Percentiles rank a stretch among this genome's conserved stretches.
Conservation (phyloP, 2,113 vertebrate genomes). For the Carassius auratus region DNA sequence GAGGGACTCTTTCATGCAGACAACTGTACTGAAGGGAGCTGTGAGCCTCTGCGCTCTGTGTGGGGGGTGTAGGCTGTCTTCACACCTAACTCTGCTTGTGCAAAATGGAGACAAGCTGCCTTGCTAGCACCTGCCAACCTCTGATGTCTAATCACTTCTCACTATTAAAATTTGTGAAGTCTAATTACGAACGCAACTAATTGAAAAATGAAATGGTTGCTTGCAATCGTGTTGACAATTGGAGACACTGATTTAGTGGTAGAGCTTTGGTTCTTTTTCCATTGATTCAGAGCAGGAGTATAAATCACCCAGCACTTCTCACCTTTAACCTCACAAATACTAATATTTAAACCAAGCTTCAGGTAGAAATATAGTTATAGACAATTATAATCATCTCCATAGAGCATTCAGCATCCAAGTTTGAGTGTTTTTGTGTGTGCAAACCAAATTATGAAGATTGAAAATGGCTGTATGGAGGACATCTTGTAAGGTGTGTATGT, state of each 20-base stretch:
- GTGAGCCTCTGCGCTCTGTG: conserved; percentile 66
- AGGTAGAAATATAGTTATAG: not conserved
- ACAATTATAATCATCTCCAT: conserved; percentile 8
- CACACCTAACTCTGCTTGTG: conserved; percentile 67
- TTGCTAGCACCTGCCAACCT: conserved; percentile 67
- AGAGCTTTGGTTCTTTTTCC: conserved; percentile 38
- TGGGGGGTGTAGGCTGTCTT: conserved; percentile 60
- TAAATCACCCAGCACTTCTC: conserved; percentile 12
- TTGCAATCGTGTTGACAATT: conserved; percentile 61
- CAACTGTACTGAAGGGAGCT: conserved; percentile 70
- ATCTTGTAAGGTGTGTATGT: conserved; percentile 75
- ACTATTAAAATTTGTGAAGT: conserved; percentile 71
- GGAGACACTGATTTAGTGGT: conserved; percentile 59
- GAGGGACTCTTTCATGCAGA: conserved; percentile 51
- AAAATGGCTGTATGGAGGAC: conserved; percentile 71
- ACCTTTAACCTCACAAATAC: conserved; percentile 27
- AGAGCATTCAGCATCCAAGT: conserved; percentile 6
- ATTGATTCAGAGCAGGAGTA: conserved; percentile 2
- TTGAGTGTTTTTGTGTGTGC: conserved; percentile 50
- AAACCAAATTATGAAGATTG: conserved; percentile 76
- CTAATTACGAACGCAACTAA: conserved; percentile 66
- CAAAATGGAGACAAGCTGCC: conserved; percentile 66
- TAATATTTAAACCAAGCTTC: conserved; percentile 5
- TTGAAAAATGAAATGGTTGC: conserved; percentile 58
- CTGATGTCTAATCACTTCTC: conserved; percentile 71